phyloP scores from a whole-genome alignment of 2,797 vertebrate genomes.

The Pseudochirops cupreus region DNA sequence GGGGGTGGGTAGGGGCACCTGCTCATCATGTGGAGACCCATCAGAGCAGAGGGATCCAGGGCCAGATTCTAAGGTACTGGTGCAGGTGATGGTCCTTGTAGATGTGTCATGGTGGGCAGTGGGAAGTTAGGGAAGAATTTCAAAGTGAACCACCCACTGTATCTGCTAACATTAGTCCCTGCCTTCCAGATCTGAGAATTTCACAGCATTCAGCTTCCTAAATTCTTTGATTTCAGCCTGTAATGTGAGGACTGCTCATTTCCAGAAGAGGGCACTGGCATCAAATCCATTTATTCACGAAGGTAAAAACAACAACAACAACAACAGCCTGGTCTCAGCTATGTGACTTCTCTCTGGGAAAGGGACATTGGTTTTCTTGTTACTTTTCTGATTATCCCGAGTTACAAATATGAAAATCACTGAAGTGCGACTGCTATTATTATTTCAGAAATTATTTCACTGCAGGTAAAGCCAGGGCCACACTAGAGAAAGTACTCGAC shows the following conservation, averaged over 20 bases:
- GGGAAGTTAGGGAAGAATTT: background rate
- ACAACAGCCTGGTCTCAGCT: background rate
- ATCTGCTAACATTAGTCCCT: background rate
- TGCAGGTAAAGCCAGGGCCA: background rate
- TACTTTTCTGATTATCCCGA: background rate
- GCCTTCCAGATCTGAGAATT: background rate
- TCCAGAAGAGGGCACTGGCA: slow-evolving; percentile 72
- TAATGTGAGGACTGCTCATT: background rate
- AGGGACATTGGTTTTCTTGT: background rate
- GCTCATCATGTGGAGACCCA: background rate
- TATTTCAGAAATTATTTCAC: slow-evolving; percentile 24
- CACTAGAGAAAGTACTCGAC: slow-evolving; percentile 2
- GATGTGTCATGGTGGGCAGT: background rate
- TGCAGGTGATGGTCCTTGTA: background rate
- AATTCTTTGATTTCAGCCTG: background rate
- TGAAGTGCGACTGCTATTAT: background rate
- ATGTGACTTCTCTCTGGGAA: background rate
- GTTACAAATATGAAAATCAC: slow-evolving; percentile 21
- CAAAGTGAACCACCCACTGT: background rate
- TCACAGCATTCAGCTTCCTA: background rate
- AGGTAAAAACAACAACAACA: background rate
- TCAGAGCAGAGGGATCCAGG: background rate
- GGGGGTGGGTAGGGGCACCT: background rate
- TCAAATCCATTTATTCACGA: background rate
- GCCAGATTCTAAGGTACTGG: background rate